Conservation (phyloP, 2,113 vertebrate species). For the Leucopsar rothschildi region DNA sequence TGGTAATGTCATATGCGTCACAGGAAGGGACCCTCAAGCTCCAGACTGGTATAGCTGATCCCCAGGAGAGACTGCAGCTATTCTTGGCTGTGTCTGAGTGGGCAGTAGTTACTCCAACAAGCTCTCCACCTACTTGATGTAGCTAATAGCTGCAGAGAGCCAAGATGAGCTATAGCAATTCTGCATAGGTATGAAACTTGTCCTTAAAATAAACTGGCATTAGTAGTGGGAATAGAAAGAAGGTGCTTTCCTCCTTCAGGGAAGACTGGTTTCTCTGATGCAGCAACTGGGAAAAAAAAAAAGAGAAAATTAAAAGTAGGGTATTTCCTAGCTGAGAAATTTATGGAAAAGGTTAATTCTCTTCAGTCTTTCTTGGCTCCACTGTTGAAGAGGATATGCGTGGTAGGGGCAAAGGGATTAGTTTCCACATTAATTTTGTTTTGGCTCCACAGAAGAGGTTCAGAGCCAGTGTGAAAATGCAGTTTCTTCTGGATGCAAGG, state of each 20-base stretch:
- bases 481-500: conserved; percentile 30
- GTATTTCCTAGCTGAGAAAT: neutral
- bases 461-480: conserved; percentile 49
- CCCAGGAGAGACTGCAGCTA: conserved; percentile 15
- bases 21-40: neutral
- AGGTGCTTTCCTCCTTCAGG: neutral
- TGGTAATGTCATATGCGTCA: neutral
- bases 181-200: neutral
- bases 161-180: neutral
- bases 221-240: neutral
- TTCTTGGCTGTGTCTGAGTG: conserved; percentile 14
- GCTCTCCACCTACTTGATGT: conserved; percentile 18
- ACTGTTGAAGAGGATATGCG: neutral
- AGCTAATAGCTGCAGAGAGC: neutral
- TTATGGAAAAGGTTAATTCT: conserved; percentile 26
- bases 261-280: neutral
- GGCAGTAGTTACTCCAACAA: conserved; percentile 31
- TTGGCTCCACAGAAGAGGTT: conserved; percentile 22
- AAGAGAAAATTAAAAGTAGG: neutral
- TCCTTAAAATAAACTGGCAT: conserved; percentile 33
- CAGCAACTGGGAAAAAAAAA: neutral
- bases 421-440: conserved; percentile 49
- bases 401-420: conserved; percentile 45
- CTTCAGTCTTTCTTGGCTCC: conserved; percentile 16
- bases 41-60: neutral